These are phyloP conservation scores for Venturia canescens DNA, from an alignment of 1,140 invertebrate species.

Conservation along the genomic window DNA sequence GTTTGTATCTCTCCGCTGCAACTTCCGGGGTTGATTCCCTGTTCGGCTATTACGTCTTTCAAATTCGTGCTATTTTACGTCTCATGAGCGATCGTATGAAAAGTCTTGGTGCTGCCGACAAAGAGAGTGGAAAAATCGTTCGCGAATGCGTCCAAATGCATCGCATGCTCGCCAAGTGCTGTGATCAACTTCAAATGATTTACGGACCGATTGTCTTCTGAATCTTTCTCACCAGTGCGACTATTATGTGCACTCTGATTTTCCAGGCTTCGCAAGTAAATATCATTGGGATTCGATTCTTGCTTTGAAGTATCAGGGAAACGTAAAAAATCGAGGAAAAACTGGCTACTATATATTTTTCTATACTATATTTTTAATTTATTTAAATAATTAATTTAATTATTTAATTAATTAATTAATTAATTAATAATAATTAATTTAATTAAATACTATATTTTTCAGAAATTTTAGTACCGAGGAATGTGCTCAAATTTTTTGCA, in stretches of 20 bases:
- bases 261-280: conserved; percentile 61
- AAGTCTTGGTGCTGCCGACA: conserved; percentile 40
- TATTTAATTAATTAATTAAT: no score
- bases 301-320: no score
- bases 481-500: no score
- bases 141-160: conserved; percentile 50
- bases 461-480: no score
- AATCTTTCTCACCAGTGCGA: conserved; percentile 55
- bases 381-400: no score
- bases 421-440: no score
- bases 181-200: conserved; percentile 52
- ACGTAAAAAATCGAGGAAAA: no score
- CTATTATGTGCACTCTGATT: conserved; percentile 58
- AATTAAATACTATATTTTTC: no score
- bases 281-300: no score
- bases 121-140: conserved; percentile 35
- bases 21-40: conserved; percentile 59
- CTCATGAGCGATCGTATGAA: conserved; percentile 43
- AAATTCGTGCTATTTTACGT: conserved; percentile 53
- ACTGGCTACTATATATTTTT: no score
- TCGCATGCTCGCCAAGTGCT: conserved; percentile 41
- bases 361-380: no score
- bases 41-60: conserved; percentile 60
- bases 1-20: conserved; percentile 45
- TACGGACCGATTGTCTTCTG: conserved; percentile 60